phyloP scores from a whole-genome alignment of 2,797 vertebrate species.

The Bucorvus abyssinicus region DNA sequence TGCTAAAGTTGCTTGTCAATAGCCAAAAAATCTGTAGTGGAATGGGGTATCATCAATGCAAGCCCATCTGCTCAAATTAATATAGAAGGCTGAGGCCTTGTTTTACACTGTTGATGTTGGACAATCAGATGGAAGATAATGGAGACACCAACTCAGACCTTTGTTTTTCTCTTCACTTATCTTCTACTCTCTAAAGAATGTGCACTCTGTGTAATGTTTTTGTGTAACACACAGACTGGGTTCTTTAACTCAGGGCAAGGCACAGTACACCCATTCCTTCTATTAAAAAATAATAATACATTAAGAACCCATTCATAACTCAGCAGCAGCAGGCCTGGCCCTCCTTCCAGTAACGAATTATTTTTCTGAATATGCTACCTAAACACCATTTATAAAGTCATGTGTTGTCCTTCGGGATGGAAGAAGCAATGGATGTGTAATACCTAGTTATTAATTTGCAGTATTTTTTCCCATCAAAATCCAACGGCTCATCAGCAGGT shows the following conservation, averaged over 20 bases:
- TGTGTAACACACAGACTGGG: not conserved
- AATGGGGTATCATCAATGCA: not conserved
- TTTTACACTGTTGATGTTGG: not conserved
- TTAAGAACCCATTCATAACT: not conserved
- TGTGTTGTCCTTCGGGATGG: not conserved
- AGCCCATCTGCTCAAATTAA: not conserved
- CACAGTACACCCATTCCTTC: not conserved
- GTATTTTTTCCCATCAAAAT: not conserved
- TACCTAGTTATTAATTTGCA: not conserved
- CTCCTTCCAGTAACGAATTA: not conserved
- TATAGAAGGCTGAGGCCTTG: not conserved
- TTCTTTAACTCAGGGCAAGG: not conserved
- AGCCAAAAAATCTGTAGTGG: not conserved
- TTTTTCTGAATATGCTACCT: not conserved
- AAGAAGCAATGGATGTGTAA: not conserved
- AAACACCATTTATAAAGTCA: not conserved
- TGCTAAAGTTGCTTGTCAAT: not conserved
- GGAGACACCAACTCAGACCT: not conserved
- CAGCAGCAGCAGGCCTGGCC: not conserved
- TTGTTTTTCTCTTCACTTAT: not conserved
- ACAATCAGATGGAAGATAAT: not conserved
- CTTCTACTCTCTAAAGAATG: not conserved
- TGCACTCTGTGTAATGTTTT: not conserved
- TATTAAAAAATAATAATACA: not conserved
- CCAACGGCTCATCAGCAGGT: not conserved